Evolutionary conservation across 2,888 invertebrate genomes (phyloP), one percentile per base, ranked within the genome.

Genomic region (Rhagonycha lutea): DNA sequence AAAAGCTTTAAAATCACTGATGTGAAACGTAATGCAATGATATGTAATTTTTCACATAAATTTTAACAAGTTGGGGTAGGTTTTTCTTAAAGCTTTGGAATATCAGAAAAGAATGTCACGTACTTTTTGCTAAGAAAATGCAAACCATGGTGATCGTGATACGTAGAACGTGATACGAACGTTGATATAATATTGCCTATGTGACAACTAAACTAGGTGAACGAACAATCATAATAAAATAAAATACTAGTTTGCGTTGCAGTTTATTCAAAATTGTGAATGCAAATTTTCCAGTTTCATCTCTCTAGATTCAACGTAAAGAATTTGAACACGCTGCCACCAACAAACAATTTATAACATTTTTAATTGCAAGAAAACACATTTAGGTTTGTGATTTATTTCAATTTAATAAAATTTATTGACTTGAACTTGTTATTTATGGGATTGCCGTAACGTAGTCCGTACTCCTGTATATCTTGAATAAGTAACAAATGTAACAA

Each of bases 41-140:
- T n/a, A n/a, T 47, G 47, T 47, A 47, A 47, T 47, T 47, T 47
- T 47, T 47, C 47, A 47, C 81, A 74, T 79, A 78, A 79, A 77
- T 80, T 70, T 67, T 32, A 62, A 63, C 62, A 47, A 69, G 65
- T 72, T 72, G 72, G 61, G 72, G 72, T 72, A 72, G 72, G 72
- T 72, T 65, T 23, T 12, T 47, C 24, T n/a, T 47, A 61, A 62
- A 70, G 47, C 32, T 24, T 67, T 14, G 61, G 18, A 67, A 72
- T 68, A 68, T 68, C 61, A 47, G 61, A 23, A 61, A 73, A 69
- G 69, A 62, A 73, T 73, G 69, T 73, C 73, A 73, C 73, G 73
- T 73, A 73, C 73, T 65, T 68, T 61, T 63, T 72, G 61, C 61
- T 32, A 73, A 62, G 69, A 69, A 73, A 73, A 73, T 73, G 68